Evolutionary conservation across 2,888 invertebrate genomes (phyloP), one percentile per base, ranked within the genome.

Genomic region (Coremacera marginata): DNA sequence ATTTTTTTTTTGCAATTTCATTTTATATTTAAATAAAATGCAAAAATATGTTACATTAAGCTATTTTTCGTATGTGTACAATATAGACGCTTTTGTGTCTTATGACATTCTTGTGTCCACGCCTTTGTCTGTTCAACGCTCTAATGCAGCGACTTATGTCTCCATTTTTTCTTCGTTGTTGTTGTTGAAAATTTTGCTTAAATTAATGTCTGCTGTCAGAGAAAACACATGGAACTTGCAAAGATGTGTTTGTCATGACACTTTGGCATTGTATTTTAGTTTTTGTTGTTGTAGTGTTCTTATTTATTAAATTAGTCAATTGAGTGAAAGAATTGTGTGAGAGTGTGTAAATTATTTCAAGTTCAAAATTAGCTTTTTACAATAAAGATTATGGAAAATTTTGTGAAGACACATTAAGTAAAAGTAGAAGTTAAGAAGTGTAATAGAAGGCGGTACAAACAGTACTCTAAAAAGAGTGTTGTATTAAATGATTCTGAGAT

Each of bases 261-360:
- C 3, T 52, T 52, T 57, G 14, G n/a, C n/a, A n/a, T n/a, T n/a
- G n/a, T 57, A n/a, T 31, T 31, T 31, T 31, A 4, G 3, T 60
- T 16, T 0, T 27, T 22, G 3, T 60, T 27, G 1, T 1, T 60
- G 60, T 60, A 27, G 60, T 9, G 14, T 9, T 37, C 31, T n/a
- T 65, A 34, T 65, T 65, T 65, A 65, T 65, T 65, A 31, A 65
- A 34, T 65, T 65, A 65, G 63, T 65, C 14, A n/a, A 31, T 34
- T 31, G 63, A n/a, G 37, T 65, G 63, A 1, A 65, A 65, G 9
- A 65, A 62, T 27, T 37, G 34, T 16, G 34, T 34, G n/a, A 37
- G 31, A n/a, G 16, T 8, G 63, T 37, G 34, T 19, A 16, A 60
- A 9, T 65, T 34, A 65, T 65, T 65, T 65, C 63, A 65, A 65